Evolutionary conservation across 1,140 invertebrate genomes (phyloP), one percentile per base, ranked within the genome.

Genomic region (Plutomurus gul): DNA sequence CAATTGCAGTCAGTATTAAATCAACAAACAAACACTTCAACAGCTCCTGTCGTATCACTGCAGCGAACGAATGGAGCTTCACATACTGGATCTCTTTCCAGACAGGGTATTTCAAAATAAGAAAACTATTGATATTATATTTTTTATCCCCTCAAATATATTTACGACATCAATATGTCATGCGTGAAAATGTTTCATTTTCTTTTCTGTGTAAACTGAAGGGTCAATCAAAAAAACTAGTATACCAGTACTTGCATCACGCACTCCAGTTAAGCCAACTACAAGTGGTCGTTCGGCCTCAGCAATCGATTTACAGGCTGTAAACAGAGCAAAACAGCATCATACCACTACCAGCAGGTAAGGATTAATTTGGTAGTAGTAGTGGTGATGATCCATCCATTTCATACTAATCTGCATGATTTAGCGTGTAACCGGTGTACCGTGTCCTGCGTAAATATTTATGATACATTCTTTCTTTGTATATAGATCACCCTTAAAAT

Each of bases 251-350:
- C 70, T 83, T 27, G 43, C 79, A 33, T 78, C 82, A 7, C 37
- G 82, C 27, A 76, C 72, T n/a, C 82, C 82, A 5, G 78, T 56
- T 10, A 83, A 79, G 78, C 43, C 82, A 5, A 74, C 40, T 2
- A 65, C 78, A 37, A 51, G 75, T 40, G 82, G 82, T 27, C 56
- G 82, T 30, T 83, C 82, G 0, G 74, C 80, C 0, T 83, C 82
- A 27, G 82, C 82, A 20, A 83, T 83, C 43, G 82, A 83, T 51
- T 56, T 83, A n/a, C 82, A 83, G 70, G 82, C 82, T 4, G 82
- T 72, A n/a, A 81, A 82, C 60, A 60, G 82, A 39, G 82, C 82
- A 4, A 83, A 76, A 40, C 80, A 81, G 60, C 81, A 83, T 60
- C 81, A 83, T 78, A 80, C 80, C 51, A 79, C 73, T 49, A 80